Conservation (phyloP, 1,140 invertebrate species). For the Lordiphosa clarofinis region DNA sequence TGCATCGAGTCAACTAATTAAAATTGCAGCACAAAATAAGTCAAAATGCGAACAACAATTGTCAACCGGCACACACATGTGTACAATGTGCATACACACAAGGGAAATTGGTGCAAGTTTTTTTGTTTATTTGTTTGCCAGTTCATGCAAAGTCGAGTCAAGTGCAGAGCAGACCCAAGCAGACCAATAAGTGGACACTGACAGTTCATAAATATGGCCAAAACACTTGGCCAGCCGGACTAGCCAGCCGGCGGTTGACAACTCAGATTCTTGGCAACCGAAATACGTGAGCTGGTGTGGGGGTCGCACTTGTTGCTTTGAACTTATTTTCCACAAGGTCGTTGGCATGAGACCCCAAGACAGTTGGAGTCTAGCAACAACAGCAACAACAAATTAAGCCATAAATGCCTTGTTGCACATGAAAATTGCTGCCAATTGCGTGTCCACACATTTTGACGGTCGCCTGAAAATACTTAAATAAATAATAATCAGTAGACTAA, state of each 20-base stretch:
- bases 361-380: conserved; percentile 11
- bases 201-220: conserved; percentile 67
- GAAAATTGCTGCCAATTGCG: conserved; percentile 50
- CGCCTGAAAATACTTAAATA: conserved; percentile 4
- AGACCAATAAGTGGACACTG: conserved; percentile 53
- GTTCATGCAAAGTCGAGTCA: conserved; percentile 60
- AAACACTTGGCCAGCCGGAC: conserved; percentile 45
- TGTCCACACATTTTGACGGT: conserved; percentile 68
- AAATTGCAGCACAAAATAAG: conserved; percentile 38
- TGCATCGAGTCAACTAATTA: conserved; percentile 58
- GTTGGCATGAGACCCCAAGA: conserved; percentile 34
- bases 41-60: conserved; percentile 59
- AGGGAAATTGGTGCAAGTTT: conserved; percentile 50
- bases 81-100: conserved; percentile 3
- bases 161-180: conserved; percentile 32
- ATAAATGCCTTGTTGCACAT: conserved; percentile 71
- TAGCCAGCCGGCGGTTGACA: conserved; percentile 26
- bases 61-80: conserved; percentile 34
- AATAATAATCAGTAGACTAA: conserved; percentile 1
- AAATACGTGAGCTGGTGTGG: conserved; percentile 61
- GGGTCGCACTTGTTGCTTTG: conserved; percentile 73
- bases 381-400: conserved; percentile 61
- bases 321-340: conserved; percentile 74
- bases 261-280: conserved; percentile 48
- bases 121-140: conserved; percentile 1